Base-by-base conservation (phyloP, 2,888 invertebrate species). In the Cyrtodaria siliqua region DNA sequence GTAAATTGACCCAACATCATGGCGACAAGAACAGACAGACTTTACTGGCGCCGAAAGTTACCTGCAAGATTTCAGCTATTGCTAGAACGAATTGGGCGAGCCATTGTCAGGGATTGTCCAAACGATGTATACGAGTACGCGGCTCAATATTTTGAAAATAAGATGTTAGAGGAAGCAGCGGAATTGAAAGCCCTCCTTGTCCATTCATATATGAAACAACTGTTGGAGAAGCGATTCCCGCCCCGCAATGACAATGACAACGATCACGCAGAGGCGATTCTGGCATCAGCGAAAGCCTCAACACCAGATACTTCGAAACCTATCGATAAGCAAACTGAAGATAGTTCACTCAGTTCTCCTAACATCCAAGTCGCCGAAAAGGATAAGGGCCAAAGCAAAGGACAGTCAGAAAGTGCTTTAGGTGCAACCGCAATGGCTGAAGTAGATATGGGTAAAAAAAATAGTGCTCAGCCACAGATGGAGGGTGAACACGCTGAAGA, bases 11-110 rank as follows among this genome's bases (percentile, higher is more conserved):
- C n/a, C n/a, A n/a, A n/a, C n/a, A n/a, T n/a, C n/a, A n/a, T n/a
- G n/a, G n/a, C n/a, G n/a, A n/a, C n/a, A n/a, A n/a, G n/a, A n/a
- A n/a, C n/a, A 12, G 82, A 85, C 71, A 68, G 69, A n/a, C 57
- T 70, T 3, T 86, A 85, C 71, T 86, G 86, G 85, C 78, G 68
- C 18, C 69, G 80, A 3, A 80, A 79, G 56, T 73, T 88, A 26
- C 88, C 88, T 2, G 59, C 59, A 0, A 83, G 79, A 26, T 88
- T 88, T 59, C 82, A 83, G 52, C 70, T 76, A 40, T 69, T 79
- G 29, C 44, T 88, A 56, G 85, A 88, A 42, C 77, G 84, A 2
- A 59, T 87, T 18, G 79, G 84, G 9, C 79, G 88, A 16, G 83
- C 70, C 4, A 69, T 87, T 29, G 76, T 87, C 20, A 71, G 84